Percentiles rank a stretch among this genome's conserved stretches.
Conservation (phyloP, 2,888 invertebrate genomes). For the Quadriops clusia region DNA sequence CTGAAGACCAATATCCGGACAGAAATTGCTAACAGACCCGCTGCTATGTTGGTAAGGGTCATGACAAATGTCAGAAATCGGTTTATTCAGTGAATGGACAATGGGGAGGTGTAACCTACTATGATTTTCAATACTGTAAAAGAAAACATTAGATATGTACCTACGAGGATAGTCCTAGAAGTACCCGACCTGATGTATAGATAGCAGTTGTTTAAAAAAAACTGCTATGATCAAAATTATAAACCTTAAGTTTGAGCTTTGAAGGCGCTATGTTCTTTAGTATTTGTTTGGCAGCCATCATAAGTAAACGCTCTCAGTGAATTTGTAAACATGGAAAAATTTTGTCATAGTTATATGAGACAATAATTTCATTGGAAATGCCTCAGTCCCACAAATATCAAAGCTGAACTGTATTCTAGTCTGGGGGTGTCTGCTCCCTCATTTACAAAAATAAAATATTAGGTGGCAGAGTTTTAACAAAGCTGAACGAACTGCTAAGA, state of each 20-base stretch:
- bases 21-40: conserved; percentile 15
- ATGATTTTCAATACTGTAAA: conserved; percentile 14
- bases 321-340: conserved; percentile 13
- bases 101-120: conserved; percentile 14
- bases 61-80: conserved; percentile 16
- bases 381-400: conserved; percentile 16
- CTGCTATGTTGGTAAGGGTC: conserved; percentile 15
- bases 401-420: conserved; percentile 18
- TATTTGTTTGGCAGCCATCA: conserved; percentile 14
- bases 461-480: conserved; percentile 14
- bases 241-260: conserved; percentile 11
- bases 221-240: conserved; percentile 3
- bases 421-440: conserved; percentile 17
- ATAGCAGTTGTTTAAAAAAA: conserved; percentile 1
- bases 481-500: conserved; percentile 15
- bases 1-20: conserved; percentile 19
- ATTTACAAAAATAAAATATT: conserved; percentile 13
- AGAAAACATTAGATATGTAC: conserved; percentile 6
- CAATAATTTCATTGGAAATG: conserved; percentile 13
- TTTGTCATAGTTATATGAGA: conserved; percentile 14
- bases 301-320: conserved; percentile 12
- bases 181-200: conserved; percentile 1
- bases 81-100: conserved; percentile 15
- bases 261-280: conserved; percentile 11
- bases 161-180: too few relatives aligned